Conservation (phyloP, 2,113 vertebrate species). For the Campylomormyrus numenius region DNA sequence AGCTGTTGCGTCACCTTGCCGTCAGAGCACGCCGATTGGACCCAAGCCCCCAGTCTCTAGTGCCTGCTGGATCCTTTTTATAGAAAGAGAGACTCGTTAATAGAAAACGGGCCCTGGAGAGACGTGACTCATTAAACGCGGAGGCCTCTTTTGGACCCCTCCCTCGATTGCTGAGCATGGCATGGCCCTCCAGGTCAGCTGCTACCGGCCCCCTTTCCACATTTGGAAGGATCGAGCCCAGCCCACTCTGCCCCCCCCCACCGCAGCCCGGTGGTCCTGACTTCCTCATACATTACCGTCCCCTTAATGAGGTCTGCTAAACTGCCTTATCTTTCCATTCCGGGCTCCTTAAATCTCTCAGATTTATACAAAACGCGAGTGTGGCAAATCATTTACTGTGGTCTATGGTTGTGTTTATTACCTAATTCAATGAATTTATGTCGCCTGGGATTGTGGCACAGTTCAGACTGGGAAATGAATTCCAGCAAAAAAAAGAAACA, state of each 20-base stretch:
- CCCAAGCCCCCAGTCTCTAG: constrained; percentile 4
- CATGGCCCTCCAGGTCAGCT: constrained; percentile 7
- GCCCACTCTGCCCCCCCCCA: not conserved
- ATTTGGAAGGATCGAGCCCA: constrained; percentile 12
- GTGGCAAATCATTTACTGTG: not conserved
- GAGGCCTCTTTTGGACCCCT: constrained; percentile 17
- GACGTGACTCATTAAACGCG: constrained; percentile 20
- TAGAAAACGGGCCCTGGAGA: constrained; percentile 23
- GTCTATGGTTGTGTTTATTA: not conserved
- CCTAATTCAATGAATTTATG: not conserved
- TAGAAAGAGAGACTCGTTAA: constrained; percentile 20
- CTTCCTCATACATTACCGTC: not conserved
- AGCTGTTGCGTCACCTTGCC: not conserved
- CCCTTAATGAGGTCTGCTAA: constrained; percentile 9
- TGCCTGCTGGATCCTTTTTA: constrained; percentile 9
- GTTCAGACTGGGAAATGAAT: not conserved
- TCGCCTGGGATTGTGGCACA: not conserved
- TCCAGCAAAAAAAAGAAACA: not conserved
- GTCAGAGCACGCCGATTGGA: not conserved
- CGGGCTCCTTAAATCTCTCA: not conserved
- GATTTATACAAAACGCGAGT: not conserved
- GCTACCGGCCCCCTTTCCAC: constrained; percentile 8
- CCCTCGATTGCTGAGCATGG: constrained; percentile 8
- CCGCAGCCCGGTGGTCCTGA: not conserved
- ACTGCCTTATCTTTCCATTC: not conserved